Percentiles rank a stretch among this genome's conserved stretches.
Evolutionary conservation across 1,140 invertebrate genomes (phyloP).

Genomic region (Drosophila kepulauana): DNA sequence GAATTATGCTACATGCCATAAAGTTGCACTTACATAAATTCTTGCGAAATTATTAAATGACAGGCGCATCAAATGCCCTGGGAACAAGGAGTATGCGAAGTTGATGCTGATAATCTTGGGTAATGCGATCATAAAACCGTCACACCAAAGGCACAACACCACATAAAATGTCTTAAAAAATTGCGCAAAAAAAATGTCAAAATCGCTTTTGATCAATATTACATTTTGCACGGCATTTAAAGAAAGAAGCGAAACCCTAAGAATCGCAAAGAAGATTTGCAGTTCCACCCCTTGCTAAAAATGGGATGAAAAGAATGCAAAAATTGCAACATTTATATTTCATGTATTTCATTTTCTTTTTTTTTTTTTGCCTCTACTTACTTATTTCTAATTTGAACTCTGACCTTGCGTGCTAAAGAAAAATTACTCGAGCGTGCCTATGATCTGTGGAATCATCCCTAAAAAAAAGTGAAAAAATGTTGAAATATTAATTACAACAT

Average conservation of each 20-base stretch:
- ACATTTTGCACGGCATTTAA: constrained; percentile 78
- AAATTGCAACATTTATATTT: constrained; percentile 64
- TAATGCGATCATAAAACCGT: constrained; percentile 79
- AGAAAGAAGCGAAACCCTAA: constrained; percentile 38
- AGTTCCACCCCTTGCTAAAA: constrained; percentile 53
- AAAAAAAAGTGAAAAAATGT: constrained; percentile 35
- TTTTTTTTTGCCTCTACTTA: constrained; percentile 45
- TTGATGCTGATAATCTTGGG: constrained; percentile 30
- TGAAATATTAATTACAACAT: constrained; percentile 49
- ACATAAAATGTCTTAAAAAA: constrained; percentile 59
- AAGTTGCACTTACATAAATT: constrained; percentile 57
- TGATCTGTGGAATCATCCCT: constrained; percentile 49
- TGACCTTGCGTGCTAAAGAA: constrained; percentile 56
- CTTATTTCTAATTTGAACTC: constrained; percentile 57
- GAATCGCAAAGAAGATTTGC: constrained; percentile 39
- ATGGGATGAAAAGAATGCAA: constrained; percentile 29
- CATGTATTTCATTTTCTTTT: constrained; percentile 13
- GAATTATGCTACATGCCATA: constrained; percentile 27
- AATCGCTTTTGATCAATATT: constrained; percentile 59
- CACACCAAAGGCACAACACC: constrained; percentile 66
- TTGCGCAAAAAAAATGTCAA: constrained; percentile 62
- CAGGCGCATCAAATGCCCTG: constrained; percentile 57
- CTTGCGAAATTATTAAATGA: constrained; percentile 39
- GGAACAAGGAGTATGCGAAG: constrained; percentile 22
- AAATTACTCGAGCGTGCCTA: constrained; percentile 64